These are phyloP conservation scores for Poliocrania exsul DNA, from an alignment of 2,797 vertebrate species.

Conservation along the genomic window DNA sequence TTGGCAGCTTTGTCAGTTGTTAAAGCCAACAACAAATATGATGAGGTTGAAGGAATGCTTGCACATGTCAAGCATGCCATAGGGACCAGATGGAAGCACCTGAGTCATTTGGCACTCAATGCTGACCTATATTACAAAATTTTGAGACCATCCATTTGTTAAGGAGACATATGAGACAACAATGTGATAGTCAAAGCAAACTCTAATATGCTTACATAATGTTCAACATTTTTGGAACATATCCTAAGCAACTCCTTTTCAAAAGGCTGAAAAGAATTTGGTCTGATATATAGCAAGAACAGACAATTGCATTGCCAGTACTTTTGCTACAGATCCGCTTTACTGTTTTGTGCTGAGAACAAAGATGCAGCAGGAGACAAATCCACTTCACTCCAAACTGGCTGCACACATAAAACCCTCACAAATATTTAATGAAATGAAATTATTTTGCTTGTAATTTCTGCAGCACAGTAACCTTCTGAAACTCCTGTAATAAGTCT, in stretches of 20 bases:
- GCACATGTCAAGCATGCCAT: background rate
- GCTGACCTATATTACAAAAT: background rate
- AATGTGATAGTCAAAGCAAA: background rate
- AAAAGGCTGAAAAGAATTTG: background rate
- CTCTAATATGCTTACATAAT: background rate
- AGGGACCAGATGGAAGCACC: constrained; percentile 41
- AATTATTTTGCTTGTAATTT: background rate
- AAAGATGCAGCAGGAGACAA: constrained; percentile 12
- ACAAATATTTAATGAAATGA: background rate
- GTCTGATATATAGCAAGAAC: background rate
- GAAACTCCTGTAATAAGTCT: background rate
- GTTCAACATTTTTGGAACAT: background rate
- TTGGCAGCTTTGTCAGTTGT: background rate
- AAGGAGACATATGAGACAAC: background rate
- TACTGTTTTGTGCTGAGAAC: background rate
- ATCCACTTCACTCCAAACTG: background rate
- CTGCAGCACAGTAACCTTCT: background rate
- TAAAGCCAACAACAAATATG: background rate
- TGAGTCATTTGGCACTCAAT: constrained; percentile 17
- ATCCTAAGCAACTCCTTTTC: background rate
- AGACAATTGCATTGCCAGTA: background rate
- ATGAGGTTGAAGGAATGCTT: background rate
- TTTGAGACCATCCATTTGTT: background rate
- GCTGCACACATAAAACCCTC: background rate
- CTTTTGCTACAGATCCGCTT: background rate